Evolutionary conservation across 2,797 vertebrate species (phyloP).

Genomic region (Xyrichtys novacula): DNA sequence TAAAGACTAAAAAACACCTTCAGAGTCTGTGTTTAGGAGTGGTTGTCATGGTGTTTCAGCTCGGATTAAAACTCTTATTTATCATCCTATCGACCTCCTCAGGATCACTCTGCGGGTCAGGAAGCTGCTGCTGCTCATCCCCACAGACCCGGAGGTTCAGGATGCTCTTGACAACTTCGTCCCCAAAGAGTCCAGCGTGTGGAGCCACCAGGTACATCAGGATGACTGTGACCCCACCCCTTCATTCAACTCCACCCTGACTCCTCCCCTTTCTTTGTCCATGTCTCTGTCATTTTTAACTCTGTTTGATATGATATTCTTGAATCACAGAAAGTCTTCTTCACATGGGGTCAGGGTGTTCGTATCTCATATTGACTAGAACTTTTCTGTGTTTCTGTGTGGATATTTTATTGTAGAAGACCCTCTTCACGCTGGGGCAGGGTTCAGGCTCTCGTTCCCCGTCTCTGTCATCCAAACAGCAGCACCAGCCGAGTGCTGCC

Average conservation of each 20-base stretch:
- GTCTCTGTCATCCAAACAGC: slow-evolving; percentile 94
- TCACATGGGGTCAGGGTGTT: too few species aligned
- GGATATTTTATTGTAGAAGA: slow-evolving; percentile 90
- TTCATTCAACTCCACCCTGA: too few species aligned
- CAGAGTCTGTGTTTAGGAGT: too few species aligned
- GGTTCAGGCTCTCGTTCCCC: slow-evolving; percentile 94
- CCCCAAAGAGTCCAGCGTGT: slow-evolving; percentile 89
- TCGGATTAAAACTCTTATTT: too few species aligned
- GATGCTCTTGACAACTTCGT: slow-evolving; percentile 96
- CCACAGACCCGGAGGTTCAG: slow-evolving; percentile 98
- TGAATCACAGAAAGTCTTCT: too few species aligned
- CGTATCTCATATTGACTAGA: too few species aligned
- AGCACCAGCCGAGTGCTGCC: slow-evolving; percentile 96
- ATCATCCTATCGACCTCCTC: too few species aligned
- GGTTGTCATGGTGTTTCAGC: too few species aligned
- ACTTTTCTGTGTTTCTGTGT: slow-evolving; percentile 17
- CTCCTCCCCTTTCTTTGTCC: neutral
- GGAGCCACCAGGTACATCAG: slow-evolving; percentile 85
- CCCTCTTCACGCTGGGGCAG: slow-evolving; percentile 91
- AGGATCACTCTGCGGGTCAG: slow-evolving; percentile 98
- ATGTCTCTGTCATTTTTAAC: neutral
- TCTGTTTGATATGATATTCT: neutral
- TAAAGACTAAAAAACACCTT: too few species aligned
- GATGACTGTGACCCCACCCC: neutral
- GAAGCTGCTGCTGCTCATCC: slow-evolving; percentile 95